Percentiles rank a stretch among this genome's conserved stretches.
These are phyloP conservation scores for Drosophila jambulina DNA, from an alignment of 1,140 invertebrate species.

Conservation along the genomic window DNA sequence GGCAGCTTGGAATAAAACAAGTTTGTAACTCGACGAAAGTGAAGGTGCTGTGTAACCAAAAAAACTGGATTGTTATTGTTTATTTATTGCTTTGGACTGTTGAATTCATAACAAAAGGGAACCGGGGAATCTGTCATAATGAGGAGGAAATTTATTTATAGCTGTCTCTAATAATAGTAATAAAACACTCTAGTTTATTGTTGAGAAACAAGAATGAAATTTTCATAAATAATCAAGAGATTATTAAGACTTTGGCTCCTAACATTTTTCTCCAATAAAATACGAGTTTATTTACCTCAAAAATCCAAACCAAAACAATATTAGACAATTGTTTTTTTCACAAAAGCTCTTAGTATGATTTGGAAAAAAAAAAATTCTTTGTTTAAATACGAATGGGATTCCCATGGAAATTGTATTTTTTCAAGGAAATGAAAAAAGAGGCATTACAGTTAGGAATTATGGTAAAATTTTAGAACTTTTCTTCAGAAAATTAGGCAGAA, in stretches of 20 bases:
- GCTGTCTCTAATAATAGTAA: background rate
- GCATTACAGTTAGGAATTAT: background rate
- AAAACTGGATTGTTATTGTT: conserved; percentile 22
- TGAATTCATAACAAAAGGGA: conserved; percentile 8
- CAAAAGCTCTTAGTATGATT: background rate
- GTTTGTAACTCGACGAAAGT: conserved; percentile 34
- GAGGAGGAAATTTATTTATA: background rate
- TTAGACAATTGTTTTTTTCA: background rate
- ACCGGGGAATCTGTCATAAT: background rate
- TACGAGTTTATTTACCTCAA: conserved; percentile 4
- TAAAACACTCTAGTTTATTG: background rate
- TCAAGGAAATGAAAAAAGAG: background rate
- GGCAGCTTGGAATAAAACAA: conserved; percentile 24
- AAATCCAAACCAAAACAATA: background rate
- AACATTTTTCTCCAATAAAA: background rate
- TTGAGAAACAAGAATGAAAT: background rate
- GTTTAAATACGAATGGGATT: background rate
- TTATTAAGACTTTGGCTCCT: background rate
- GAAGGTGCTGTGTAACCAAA: conserved; percentile 35
- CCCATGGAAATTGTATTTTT: background rate
- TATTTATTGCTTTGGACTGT: conserved; percentile 22
- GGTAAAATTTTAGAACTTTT: background rate
- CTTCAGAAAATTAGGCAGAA: background rate
- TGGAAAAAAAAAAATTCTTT: background rate
- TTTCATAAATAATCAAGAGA: background rate